Evolutionary conservation across 2,113 vertebrate genomes (phyloP).

Genomic region (Solea solea): DNA sequence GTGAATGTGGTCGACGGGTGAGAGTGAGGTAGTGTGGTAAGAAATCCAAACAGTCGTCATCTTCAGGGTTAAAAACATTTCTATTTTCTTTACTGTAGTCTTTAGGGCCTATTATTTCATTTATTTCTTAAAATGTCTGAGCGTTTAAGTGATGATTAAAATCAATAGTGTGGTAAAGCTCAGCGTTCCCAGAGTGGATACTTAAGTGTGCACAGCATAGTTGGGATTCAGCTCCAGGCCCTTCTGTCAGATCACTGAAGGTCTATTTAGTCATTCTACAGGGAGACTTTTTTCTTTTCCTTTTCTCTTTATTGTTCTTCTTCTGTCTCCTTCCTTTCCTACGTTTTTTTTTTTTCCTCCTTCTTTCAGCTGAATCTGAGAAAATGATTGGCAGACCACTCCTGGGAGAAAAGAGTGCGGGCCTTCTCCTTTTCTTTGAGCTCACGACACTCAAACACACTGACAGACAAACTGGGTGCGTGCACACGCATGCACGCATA

Average conservation of each 20-base stretch:
- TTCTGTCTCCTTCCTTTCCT: constrained; percentile 52
- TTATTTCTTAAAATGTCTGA: constrained; percentile 46
- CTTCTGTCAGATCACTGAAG: constrained; percentile 76
- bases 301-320: constrained; percentile 48
- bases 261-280: constrained; percentile 77
- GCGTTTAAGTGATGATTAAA: constrained; percentile 77
- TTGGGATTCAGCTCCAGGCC: constrained; percentile 78
- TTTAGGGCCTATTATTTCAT: constrained; percentile 46
- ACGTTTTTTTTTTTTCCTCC: constrained; percentile 16
- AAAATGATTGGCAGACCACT: constrained; percentile 84
- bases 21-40: constrained; percentile 35
- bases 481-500: constrained; percentile 10
- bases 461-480: constrained; percentile 54
- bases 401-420: constrained; percentile 70
- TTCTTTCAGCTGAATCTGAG: constrained; percentile 67
- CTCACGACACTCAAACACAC: constrained; percentile 69
- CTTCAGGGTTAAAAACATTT: constrained; percentile 31
- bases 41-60: constrained; percentile 27
- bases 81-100: constrained; percentile 23
- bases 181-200: constrained; percentile 56
- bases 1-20: neutral
- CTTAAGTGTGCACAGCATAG: constrained; percentile 60
- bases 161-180: constrained; percentile 77
- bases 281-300: constrained; percentile 69
- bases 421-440: constrained; percentile 66